Evolutionary conservation across 2,888 invertebrate genomes (phyloP).

Genomic region (Neoaliturus tenellus): DNA sequence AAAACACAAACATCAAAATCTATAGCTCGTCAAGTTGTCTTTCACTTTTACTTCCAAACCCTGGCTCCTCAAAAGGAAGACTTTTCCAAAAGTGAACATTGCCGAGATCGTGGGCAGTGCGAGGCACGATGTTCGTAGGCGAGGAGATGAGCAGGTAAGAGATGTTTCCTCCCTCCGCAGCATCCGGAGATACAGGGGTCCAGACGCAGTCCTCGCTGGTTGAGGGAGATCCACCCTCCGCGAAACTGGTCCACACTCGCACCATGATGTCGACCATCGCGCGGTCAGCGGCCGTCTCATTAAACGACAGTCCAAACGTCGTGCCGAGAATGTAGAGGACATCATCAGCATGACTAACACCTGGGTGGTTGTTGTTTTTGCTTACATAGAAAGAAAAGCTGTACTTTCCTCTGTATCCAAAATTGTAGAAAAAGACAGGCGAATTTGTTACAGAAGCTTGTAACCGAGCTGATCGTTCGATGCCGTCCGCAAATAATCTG

Average conservation of each 20-base stretch:
- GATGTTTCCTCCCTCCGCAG: neutral
- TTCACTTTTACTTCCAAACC: neutral
- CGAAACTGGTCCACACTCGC: neutral
- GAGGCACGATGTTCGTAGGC: neutral
- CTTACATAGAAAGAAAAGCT: slow-evolving; percentile 4
- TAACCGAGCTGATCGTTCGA: slow-evolving; percentile 32
- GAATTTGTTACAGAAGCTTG: slow-evolving; percentile 18
- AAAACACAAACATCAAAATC: neutral
- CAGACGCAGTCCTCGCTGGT: neutral
- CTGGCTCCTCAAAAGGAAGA: neutral
- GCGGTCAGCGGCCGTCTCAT: neutral
- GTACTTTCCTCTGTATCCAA: slow-evolving; percentile 32
- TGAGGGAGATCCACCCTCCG: neutral
- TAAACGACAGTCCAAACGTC: neutral
- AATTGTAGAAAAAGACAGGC: slow-evolving; percentile 43
- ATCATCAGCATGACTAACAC: slow-evolving; percentile 40
- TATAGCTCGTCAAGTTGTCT: neutral
- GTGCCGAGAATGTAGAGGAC: neutral
- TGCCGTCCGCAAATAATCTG: slow-evolving; percentile 8
- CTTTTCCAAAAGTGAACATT: neutral
- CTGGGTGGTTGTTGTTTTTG: slow-evolving; percentile 5
- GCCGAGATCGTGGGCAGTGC: neutral
- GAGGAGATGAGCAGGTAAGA: slow-evolving; percentile 7
- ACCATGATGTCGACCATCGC: neutral
- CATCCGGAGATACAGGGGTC: neutral